Conservation (phyloP, 2,113 vertebrate genomes). For the Syngnathoides biaculeatus region DNA sequence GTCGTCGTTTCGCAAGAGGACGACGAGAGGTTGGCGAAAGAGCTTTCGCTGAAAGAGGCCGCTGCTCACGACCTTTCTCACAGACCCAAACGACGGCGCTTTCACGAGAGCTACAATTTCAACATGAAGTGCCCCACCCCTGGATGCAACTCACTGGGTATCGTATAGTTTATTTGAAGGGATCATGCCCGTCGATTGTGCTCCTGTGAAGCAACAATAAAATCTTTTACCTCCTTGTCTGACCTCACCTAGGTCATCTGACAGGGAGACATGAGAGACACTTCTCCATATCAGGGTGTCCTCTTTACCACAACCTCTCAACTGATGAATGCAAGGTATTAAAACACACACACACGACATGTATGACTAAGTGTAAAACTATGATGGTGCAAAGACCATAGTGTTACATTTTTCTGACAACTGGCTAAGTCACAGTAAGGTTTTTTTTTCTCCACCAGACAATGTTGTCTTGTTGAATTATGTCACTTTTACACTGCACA, state of each 20-base stretch:
- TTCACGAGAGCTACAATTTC: constrained; percentile 99
- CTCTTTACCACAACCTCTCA: constrained; percentile 95
- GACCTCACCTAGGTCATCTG: constrained; percentile 80
- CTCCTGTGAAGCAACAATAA: neutral
- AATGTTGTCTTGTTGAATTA: no score
- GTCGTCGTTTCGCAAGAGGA: constrained; percentile 78
- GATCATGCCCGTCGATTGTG: no score
- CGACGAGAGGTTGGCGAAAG: constrained; percentile 93
- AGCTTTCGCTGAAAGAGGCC: constrained; percentile 94
- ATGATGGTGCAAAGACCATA: neutral
- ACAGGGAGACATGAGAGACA: constrained; percentile 97
- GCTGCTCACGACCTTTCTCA: constrained; percentile 92
- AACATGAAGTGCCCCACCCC: constrained; percentile 99
- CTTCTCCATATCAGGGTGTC: constrained; percentile 97
- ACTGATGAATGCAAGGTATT: constrained; percentile 97
- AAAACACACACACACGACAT: neutral
- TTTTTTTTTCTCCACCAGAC: no score
- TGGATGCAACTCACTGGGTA: constrained; percentile 95
- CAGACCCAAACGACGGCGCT: constrained; percentile 93
- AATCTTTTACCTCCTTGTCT: neutral
- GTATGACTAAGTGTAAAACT: constrained; percentile 16
- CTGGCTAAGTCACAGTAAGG: no score
- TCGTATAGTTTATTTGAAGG: constrained; percentile 1
- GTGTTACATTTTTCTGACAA: no score
- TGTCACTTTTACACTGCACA: no score